These are phyloP conservation scores for Pagetopsis macropterus DNA, from an alignment of 2,797 vertebrate genomes.

Conservation along the genomic window DNA sequence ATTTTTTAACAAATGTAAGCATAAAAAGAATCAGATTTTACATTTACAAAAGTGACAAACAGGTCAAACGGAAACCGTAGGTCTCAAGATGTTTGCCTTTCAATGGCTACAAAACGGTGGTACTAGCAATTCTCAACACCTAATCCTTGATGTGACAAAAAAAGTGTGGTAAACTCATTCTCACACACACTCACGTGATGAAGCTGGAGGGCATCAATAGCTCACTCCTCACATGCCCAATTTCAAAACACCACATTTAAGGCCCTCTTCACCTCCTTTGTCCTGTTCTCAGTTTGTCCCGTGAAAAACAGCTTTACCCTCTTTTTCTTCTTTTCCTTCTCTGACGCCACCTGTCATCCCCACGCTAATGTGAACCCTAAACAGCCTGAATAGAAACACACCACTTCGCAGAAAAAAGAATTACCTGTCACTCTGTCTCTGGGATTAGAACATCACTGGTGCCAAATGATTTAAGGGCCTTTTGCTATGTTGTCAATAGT, in stretches of 20 bases:
- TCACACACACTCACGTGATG: slow-evolving; percentile 57
- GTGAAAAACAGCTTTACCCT: slow-evolving; percentile 31
- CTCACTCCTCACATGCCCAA: slow-evolving; percentile 59
- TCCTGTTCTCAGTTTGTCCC: slow-evolving; percentile 40
- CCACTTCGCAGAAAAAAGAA: slow-evolving; percentile 65
- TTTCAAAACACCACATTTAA: slow-evolving; percentile 67
- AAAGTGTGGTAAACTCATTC: slow-evolving; percentile 58
- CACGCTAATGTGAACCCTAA: slow-evolving; percentile 73
- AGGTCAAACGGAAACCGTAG: slow-evolving; percentile 11
- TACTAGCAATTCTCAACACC: slow-evolving; percentile 39
- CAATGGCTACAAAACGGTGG: slow-evolving; percentile 18
- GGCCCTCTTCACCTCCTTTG: slow-evolving; percentile 67
- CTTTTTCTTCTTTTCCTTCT: slow-evolving; percentile 41
- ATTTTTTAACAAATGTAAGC: slow-evolving; percentile 22
- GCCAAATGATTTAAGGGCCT: slow-evolving; percentile 76
- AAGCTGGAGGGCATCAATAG: slow-evolving; percentile 69
- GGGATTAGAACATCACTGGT: slow-evolving; percentile 74
- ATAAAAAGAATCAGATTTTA: slow-evolving; percentile 6
- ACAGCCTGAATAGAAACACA: slow-evolving; percentile 63
- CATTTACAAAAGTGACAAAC: slow-evolving; percentile 27
- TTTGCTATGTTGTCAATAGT: slow-evolving; percentile 68
- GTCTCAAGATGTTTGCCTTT: slow-evolving; percentile 41
- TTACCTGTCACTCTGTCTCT: slow-evolving; percentile 79
- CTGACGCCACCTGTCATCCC: slow-evolving; percentile 67
- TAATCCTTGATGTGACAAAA: slow-evolving; percentile 61